phyloP scores from a whole-genome alignment of 2,113 vertebrate species.

The Microcebus tavaratra region DNA sequence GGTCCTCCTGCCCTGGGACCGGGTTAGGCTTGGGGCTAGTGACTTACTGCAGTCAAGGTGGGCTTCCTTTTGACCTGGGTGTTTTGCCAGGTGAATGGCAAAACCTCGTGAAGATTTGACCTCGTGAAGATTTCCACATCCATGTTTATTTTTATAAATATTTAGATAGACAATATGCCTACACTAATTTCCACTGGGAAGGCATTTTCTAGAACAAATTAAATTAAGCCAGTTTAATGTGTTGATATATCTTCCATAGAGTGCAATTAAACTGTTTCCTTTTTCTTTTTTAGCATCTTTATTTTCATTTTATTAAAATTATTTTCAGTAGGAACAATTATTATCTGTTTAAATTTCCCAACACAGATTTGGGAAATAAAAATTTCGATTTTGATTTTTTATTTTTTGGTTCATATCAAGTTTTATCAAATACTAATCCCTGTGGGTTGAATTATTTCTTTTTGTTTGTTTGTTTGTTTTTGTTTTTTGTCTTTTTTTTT shows the following conservation, averaged over 20 bases:
- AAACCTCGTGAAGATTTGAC: not conserved
- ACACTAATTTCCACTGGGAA: not conserved
- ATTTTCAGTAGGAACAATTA: not conserved
- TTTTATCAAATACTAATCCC: not conserved
- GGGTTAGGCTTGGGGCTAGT: not conserved
- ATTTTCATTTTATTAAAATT: conserved; percentile 15
- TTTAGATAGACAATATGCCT: not conserved
- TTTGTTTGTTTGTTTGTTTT: too few species aligned
- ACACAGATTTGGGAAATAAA: not conserved
- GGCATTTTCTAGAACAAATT: conserved; percentile 9
- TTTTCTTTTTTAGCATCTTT: not conserved
- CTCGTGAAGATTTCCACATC: not conserved
- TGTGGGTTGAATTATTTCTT: not conserved
- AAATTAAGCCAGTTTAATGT: not conserved
- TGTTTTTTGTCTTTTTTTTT: too few species aligned
- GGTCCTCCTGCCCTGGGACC: too few species aligned
- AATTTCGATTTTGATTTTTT: not conserved
- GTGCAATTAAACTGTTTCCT: not conserved
- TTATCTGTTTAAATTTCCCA: conserved; percentile 36
- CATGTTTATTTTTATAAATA: not conserved
- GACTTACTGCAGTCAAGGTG: too few species aligned
- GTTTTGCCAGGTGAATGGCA: not conserved
- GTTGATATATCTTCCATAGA: not conserved
- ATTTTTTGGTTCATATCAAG: not conserved
- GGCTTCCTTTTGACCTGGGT: not conserved